phyloP scores from a whole-genome alignment of 2,113 vertebrate genomes.

The Perca flavescens region DNA sequence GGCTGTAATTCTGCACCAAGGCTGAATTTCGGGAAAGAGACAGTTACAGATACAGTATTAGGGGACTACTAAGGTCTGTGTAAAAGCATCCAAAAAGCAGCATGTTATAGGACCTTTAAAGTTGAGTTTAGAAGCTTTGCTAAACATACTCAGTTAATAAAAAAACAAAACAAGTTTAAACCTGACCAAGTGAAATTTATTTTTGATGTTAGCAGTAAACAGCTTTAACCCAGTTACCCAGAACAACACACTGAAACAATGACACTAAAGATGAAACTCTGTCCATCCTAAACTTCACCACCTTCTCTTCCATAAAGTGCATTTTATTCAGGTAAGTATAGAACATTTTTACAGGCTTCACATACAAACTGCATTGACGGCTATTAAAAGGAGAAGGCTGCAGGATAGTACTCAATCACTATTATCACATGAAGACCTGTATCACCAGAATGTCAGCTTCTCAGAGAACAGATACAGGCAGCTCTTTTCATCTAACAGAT shows the following conservation, averaged over 20 bases:
- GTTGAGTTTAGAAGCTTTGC: neutral
- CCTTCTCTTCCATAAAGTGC: constrained; percentile 51
- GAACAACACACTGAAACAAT: neutral
- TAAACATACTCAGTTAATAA: neutral
- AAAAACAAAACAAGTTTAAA: neutral
- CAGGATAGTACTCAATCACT: neutral
- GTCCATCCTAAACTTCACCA: neutral
- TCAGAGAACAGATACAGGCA: too few relatives aligned
- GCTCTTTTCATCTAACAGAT: too few relatives aligned
- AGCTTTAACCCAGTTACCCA: neutral
- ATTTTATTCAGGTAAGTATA: constrained; percentile 8
- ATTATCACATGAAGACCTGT: neutral
- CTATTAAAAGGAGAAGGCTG: neutral
- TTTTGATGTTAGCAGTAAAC: neutral
- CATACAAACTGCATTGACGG: neutral
- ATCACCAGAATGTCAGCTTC: too few relatives aligned
- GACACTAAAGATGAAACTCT: neutral
- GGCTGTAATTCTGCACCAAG: too few relatives aligned
- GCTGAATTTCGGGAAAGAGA: too few relatives aligned
- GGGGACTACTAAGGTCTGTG: too few relatives aligned
- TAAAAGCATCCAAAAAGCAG: too few relatives aligned
- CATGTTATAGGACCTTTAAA: neutral
- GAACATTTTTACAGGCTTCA: neutral
- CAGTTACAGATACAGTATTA: too few relatives aligned
- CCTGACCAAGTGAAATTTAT: neutral